phyloP scores from a whole-genome alignment of 2,888 invertebrate species.

The Teleiodes luculella region DNA sequence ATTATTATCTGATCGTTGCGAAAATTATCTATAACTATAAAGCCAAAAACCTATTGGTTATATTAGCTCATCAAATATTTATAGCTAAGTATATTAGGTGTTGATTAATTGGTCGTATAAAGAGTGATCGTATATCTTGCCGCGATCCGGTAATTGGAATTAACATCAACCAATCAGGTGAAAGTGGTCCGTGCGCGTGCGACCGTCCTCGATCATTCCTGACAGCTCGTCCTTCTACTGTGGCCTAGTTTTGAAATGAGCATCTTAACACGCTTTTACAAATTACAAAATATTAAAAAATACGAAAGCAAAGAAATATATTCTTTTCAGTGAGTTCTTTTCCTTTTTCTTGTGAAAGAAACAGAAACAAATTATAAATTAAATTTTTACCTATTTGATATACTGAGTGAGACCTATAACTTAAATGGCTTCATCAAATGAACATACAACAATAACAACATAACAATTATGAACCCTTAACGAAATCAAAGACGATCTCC shows the following conservation, averaged over 20 bases:
- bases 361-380: too few species aligned
- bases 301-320: too few species aligned
- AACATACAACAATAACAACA: too few species aligned
- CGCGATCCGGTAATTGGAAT: background rate
- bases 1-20: too few species aligned
- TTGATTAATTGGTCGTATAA: background rate
- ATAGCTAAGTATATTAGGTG: background rate
- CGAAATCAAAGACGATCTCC: too few species aligned
- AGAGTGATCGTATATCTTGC: background rate
- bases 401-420: too few species aligned
- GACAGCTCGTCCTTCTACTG: background rate
- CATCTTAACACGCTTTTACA: background rate
- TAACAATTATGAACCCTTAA: too few species aligned
- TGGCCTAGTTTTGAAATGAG: background rate
- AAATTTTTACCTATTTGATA: too few species aligned
- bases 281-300: too few species aligned
- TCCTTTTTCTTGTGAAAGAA: too few species aligned
- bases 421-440: background rate
- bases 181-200: constrained; percentile 1
- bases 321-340: too few species aligned
- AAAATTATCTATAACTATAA: background rate
- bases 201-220: background rate
- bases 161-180: constrained; percentile 4
- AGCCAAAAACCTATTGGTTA: background rate
- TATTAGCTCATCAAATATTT: background rate